These are phyloP conservation scores for Actinostola sp. DNA, from an alignment of 92 coral and sea anemone species.

Conservation along the genomic window DNA sequence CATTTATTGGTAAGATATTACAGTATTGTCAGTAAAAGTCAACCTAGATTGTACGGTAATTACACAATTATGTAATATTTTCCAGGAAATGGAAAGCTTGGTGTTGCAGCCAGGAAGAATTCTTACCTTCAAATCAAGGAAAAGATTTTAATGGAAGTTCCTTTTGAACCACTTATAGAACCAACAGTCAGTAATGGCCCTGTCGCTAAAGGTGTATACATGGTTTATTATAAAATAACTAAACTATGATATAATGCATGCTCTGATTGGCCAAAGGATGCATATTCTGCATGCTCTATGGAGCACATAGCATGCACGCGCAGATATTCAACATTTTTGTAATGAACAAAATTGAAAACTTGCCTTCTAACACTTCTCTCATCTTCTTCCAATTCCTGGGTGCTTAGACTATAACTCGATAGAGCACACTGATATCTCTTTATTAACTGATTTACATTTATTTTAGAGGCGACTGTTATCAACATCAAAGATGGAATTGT, in stretches of 20 bases:
- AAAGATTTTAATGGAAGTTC: conserved; percentile 25
- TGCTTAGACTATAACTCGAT: too few relatives aligned
- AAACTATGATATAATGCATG: neutral
- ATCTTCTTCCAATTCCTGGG: too few relatives aligned
- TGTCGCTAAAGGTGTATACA: conserved; percentile 23
- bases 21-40: too few relatives aligned
- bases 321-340: too few relatives aligned
- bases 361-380: too few relatives aligned
- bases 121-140: conserved; percentile 51
- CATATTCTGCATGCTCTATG: too few relatives aligned
- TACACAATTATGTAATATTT: neutral
- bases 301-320: too few relatives aligned
- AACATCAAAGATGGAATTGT: conserved; percentile 83
- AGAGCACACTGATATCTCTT: neutral
- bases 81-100: conserved; percentile 92
- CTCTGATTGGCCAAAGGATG: too few relatives aligned
- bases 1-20: conserved; percentile 86
- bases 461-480: conserved; percentile 85
- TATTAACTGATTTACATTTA: neutral
- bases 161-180: conserved; percentile 23
- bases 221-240: neutral
- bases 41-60: too few relatives aligned
- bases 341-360: too few relatives aligned
- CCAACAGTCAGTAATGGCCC: conserved; percentile 27
- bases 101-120: conserved; percentile 67